Percentiles rank a stretch among this genome's conserved stretches.
These are phyloP conservation scores for Atractosteus spatula DNA, from an alignment of 2,113 vertebrate genomes.

Conservation along the genomic window DNA sequence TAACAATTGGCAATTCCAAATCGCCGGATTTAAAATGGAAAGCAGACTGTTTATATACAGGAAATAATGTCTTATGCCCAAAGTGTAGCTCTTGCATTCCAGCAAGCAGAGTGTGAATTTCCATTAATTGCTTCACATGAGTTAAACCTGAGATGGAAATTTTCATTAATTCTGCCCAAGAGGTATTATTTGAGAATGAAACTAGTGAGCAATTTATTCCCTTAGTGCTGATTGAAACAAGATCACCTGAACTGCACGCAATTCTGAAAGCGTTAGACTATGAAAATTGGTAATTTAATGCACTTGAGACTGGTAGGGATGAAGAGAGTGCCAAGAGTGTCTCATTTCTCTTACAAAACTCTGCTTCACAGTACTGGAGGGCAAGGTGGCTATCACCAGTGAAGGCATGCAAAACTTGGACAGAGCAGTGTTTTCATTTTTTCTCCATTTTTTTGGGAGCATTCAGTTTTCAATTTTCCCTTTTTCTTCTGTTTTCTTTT, in stretches of 20 bases:
- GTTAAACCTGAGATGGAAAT: too few relatives aligned
- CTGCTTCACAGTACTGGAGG: background rate
- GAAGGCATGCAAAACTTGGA: conserved; percentile 1
- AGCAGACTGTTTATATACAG: too few relatives aligned
- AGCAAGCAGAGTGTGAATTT: too few relatives aligned
- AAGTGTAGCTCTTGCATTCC: too few relatives aligned
- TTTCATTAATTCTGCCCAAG: too few relatives aligned
- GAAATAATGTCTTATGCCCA: too few relatives aligned
- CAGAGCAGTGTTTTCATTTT: background rate
- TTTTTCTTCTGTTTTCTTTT: conserved; percentile 35
- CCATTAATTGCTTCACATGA: too few relatives aligned
- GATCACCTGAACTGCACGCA: background rate
- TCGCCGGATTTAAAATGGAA: too few relatives aligned
- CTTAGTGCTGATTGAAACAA: background rate
- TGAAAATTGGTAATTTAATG: background rate
- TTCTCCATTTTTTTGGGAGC: background rate
- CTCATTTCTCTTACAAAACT: background rate
- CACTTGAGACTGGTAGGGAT: background rate
- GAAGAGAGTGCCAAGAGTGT: background rate
- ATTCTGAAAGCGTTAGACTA: conserved; percentile 3
- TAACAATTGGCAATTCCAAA: too few relatives aligned
- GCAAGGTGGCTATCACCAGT: conserved; percentile 1
- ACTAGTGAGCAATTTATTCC: background rate
- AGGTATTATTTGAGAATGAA: background rate
- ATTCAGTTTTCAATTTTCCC: conserved; percentile 7